phyloP scores from a whole-genome alignment of 2,113 vertebrate species.

The Andinoacara biseriatus region DNA sequence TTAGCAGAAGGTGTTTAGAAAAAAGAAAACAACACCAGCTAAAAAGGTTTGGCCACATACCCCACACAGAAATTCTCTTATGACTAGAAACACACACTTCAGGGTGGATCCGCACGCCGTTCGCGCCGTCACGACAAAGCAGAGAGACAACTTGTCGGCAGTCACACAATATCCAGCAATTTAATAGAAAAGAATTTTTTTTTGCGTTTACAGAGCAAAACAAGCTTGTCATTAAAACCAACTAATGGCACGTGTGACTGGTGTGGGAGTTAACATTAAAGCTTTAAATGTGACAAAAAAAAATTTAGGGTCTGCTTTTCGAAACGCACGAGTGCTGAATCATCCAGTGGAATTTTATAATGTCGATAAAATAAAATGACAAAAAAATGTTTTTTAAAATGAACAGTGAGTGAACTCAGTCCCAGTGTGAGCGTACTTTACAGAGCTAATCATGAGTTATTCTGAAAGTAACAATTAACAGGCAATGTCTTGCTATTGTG shows the following conservation, averaged over 20 bases:
- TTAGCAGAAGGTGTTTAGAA: constrained; percentile 41
- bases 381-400: not conserved
- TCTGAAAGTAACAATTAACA: not conserved
- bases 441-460: not conserved
- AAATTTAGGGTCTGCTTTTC: not conserved
- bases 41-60: constrained; percentile 50
- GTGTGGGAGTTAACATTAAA: not conserved
- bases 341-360: too few relatives aligned
- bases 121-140: constrained; percentile 29
- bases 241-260: not conserved
- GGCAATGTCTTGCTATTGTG: not conserved
- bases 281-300: not conserved
- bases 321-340: not conserved
- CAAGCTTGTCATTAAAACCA: not conserved
- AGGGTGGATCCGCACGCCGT: constrained; percentile 38
- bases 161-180: constrained; percentile 30
- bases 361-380: too few relatives aligned
- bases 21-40: constrained; percentile 18
- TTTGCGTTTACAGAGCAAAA: not conserved
- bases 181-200: not conserved
- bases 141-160: not conserved
- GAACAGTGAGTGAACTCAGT: not conserved
- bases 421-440: not conserved
- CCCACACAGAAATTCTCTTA: constrained; percentile 39
- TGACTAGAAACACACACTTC: constrained; percentile 62